Base-by-base conservation (phyloP, 2,888 invertebrate genomes). In the Allophyes oxyacanthae region DNA sequence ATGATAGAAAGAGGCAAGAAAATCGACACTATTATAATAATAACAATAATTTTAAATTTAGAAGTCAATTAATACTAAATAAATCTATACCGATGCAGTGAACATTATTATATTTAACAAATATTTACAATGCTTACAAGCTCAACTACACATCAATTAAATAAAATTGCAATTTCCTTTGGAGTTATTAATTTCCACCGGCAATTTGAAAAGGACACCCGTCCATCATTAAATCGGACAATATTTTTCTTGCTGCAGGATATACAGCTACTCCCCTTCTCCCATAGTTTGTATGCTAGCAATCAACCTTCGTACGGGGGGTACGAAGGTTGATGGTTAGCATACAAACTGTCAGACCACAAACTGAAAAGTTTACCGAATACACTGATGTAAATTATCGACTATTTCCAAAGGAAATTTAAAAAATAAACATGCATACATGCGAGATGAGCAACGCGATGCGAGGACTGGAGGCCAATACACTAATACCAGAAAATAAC, bases 381-480 rank as follows among this genome's bases (percentile, higher is more conserved):
- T 28, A 28, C 28, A 28, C 7, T 4, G 28, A 28, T 28, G 6
- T 8, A 8, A 28, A 8, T 28, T 8, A 28, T 4, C 2, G 2
- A 28, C 28, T 5, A 28, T 54, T 46, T 62, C 64, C 60, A 70
- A 65, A 61, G 53, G 64, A 62, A 66, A 59, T 50, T 50, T 15
- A 49, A 64, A 40, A 63, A 51, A 55, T 61, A 50, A 6, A 4
- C 67, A 73, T 68, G 61, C 75, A 70, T 48, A 64, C 78, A 77
- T 78, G 77, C 79, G 64, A 70, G 68, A 75, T 77, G 58, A 6
- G 28, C 28, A 28, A 28, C 28, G 77, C 79, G 64, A 70, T 69
- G 75, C 77, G 58, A 58, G 71, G 70, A 69, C 52, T 64, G 46
- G 54, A 71, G 55, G 57, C 65, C 78, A 78, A 80, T 77, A 66